phyloP scores from a whole-genome alignment of 2,888 invertebrate genomes.

The Dolichopus griseipennis region DNA sequence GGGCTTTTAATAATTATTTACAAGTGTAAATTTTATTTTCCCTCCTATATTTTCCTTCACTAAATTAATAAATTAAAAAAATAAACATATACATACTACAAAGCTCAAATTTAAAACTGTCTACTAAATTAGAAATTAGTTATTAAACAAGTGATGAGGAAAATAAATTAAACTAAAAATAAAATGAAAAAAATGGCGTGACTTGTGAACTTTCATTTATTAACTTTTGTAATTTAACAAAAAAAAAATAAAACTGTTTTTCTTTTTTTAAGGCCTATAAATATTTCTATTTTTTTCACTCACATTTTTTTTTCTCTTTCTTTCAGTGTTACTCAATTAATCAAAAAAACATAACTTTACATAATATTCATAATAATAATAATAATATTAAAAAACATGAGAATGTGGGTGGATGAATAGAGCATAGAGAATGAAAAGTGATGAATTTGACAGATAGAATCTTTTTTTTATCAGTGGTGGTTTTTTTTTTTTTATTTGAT shows the following conservation, averaged over 20 bases:
- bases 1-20: no score
- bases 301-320: background rate
- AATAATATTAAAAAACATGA: background rate
- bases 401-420: background rate
- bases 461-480: background rate
- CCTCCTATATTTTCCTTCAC: no score
- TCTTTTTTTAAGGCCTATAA: background rate
- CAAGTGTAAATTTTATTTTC: no score
- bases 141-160: background rate
- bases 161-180: background rate
- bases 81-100: background rate
- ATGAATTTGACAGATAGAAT: conserved; percentile 1
- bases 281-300: background rate
- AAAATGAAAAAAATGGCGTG: background rate
- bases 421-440: background rate
- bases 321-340: background rate
- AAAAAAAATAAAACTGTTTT: background rate
- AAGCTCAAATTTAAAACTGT: background rate
- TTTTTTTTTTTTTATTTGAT: background rate
- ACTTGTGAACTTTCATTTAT: conserved; percentile 1
- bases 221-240: background rate
- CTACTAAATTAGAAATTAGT: background rate
- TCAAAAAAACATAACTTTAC: conserved; percentile 3
- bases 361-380: background rate
- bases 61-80: no score